A percentile compares a stretch with the other conserved stretches of the same genome.
Evolutionary conservation across 2,797 vertebrate genomes (phyloP).

Genomic region (Leptodactylus fallax): DNA sequence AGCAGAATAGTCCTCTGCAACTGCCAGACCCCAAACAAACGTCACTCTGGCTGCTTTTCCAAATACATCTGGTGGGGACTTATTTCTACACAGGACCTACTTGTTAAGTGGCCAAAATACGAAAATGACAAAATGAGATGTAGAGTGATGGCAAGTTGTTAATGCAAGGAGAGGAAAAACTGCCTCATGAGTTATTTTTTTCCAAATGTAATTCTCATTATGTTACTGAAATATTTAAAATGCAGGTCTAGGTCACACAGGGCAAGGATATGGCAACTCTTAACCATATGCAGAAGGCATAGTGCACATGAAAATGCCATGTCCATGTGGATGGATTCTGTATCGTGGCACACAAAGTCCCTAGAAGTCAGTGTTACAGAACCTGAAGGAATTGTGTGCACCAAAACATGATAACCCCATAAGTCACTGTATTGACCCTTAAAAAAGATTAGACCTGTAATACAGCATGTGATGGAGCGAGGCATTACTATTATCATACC

Average conservation of each 20-base stretch:
- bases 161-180: slow-evolving; percentile 2
- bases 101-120: slow-evolving; percentile 45
- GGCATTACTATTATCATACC: too few species aligned
- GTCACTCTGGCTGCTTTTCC: slow-evolving; percentile 54
- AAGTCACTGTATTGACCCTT: not conserved
- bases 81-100: slow-evolving; percentile 47
- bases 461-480: too few species aligned
- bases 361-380: not conserved
- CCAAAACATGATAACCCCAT: not conserved
- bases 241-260: not conserved
- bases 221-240: slow-evolving; percentile 10
- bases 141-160: slow-evolving; percentile 34
- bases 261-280: not conserved
- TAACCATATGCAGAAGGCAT: not conserved
- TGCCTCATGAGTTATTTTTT: not conserved
- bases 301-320: too few species aligned
- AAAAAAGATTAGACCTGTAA: too few species aligned
- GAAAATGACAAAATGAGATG: slow-evolving; percentile 45
- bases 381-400: too few species aligned
- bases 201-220: not conserved
- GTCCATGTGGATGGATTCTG: not conserved
- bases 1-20: slow-evolving; percentile 42
- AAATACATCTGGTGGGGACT: slow-evolving; percentile 48
- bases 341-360: too few species aligned
- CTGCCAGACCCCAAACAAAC: slow-evolving; percentile 57